Evolutionary conservation across 2,888 invertebrate genomes (phyloP).

Genomic region (Tipula vernalis): DNA sequence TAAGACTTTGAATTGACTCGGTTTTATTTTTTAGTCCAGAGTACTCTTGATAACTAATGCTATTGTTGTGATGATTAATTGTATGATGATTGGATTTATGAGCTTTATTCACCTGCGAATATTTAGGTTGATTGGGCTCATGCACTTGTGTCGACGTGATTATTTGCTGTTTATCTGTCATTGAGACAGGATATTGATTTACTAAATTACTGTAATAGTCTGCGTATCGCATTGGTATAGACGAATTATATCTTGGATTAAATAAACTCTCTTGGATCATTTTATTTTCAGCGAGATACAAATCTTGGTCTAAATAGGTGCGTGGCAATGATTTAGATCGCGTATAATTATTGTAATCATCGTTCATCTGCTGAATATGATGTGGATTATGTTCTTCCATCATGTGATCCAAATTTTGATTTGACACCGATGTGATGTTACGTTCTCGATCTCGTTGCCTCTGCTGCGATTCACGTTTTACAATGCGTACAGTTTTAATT

Average conservation of each 20-base stretch:
- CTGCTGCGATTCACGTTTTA: conserved; percentile 81
- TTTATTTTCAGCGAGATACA: conserved; percentile 11
- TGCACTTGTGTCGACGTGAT: conserved; percentile 21
- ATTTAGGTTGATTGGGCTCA: conserved; percentile 18
- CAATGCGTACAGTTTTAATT: conserved; percentile 86
- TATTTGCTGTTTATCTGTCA: conserved; percentile 30
- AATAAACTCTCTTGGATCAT: conserved; percentile 5
- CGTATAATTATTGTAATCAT: conserved; percentile 25
- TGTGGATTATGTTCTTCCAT: conserved; percentile 28
- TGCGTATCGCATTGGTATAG: conserved; percentile 19
- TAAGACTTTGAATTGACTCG: conserved; percentile 33
- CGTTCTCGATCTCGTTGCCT: conserved; percentile 71
- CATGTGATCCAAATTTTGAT: conserved; percentile 34
- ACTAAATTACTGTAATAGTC: conserved; percentile 21
- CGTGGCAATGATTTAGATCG: conserved; percentile 44
- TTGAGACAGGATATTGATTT: conserved; percentile 19
- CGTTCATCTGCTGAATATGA: conserved; percentile 20
- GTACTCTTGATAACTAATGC: conserved; percentile 25
- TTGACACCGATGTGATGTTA: conserved; percentile 21
- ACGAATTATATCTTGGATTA: conserved; percentile 12
- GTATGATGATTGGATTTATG: neutral
- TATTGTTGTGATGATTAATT: conserved; percentile 22
- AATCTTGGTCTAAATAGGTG: conserved; percentile 21
- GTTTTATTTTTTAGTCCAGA: conserved; percentile 23
- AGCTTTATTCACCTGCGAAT: neutral